Conservation (phyloP, 2,113 vertebrate genomes). For the Anthoscopus minutus region DNA sequence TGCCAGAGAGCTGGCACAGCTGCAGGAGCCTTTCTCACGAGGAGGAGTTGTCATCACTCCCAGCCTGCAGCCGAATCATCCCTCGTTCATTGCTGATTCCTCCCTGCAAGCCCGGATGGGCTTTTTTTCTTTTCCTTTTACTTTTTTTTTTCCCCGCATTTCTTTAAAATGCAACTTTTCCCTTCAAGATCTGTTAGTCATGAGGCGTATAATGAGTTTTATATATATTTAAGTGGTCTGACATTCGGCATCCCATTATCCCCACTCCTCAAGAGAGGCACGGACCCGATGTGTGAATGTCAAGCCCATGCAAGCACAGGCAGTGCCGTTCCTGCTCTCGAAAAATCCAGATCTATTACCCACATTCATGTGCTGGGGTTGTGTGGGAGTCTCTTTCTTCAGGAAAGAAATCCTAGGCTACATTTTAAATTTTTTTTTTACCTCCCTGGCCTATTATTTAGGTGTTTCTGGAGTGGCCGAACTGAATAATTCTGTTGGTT, state of each 20-base stretch:
- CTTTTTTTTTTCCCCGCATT: neutral
- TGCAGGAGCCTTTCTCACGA: neutral
- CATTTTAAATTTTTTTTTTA: too few species aligned
- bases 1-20: neutral
- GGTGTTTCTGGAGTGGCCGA: neutral
- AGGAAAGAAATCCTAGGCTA: neutral
- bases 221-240: conserved; percentile 33
- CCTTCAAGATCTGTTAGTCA: conserved; percentile 36
- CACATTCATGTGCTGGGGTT: neutral
- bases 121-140: neutral
- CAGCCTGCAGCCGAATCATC: neutral
- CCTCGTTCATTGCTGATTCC: neutral
- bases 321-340: neutral
- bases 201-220: conserved; percentile 32
- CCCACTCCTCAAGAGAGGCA: neutral
- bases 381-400: conserved; percentile 30
- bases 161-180: conserved; percentile 7
- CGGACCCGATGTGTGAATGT: neutral
- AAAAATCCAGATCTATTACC: neutral
- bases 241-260: conserved; percentile 40
- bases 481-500: neutral
- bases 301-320: neutral
- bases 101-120: neutral
- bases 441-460: neutral
- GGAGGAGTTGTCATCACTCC: neutral